Percentiles rank a stretch among this genome's conserved stretches.
Evolutionary conservation across 2,888 invertebrate genomes (phyloP).

Genomic region (Torymus auratus): DNA sequence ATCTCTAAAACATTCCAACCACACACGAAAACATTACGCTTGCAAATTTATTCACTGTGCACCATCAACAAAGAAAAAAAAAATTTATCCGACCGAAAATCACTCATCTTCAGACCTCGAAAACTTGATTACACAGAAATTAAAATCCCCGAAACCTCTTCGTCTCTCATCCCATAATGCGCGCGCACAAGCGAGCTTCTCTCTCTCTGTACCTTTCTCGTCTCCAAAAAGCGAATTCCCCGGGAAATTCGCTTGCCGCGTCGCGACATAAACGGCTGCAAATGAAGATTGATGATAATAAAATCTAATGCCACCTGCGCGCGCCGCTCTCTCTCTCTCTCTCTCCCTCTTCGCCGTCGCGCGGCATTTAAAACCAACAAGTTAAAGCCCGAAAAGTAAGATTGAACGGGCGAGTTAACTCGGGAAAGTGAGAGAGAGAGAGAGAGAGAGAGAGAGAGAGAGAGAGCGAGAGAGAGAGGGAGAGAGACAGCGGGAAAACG

Average conservation of each 20-base stretch:
- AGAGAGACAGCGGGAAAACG: slow-evolving; percentile 21
- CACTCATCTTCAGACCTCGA: not conserved
- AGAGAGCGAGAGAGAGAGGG: not conserved
- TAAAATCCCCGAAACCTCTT: too few relatives aligned
- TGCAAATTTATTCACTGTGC: too few relatives aligned
- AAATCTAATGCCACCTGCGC: not conserved
- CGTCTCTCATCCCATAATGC: too few relatives aligned
- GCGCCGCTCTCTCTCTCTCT: not conserved
- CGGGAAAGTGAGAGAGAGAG: not conserved
- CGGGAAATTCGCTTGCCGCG: not conserved
- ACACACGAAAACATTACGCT: too few relatives aligned
- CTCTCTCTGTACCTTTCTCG: too few relatives aligned
- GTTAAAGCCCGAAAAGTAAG: slow-evolving; percentile 43
- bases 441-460: not conserved
- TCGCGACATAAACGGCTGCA: not conserved
- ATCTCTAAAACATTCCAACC: too few relatives aligned
- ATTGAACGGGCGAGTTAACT: slow-evolving; percentile 31
- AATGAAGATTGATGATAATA: slow-evolving; percentile 50
- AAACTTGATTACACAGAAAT: not conserved
- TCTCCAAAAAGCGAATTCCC: not conserved
- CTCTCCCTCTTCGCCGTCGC: not conserved
- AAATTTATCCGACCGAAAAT: too few relatives aligned
- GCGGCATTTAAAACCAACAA: slow-evolving; percentile 36
- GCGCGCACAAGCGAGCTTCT: too few relatives aligned
- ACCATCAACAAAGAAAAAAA: too few relatives aligned